These are phyloP conservation scores for Columba livia DNA, from an alignment of 2,113 vertebrate genomes.

Conservation along the genomic window DNA sequence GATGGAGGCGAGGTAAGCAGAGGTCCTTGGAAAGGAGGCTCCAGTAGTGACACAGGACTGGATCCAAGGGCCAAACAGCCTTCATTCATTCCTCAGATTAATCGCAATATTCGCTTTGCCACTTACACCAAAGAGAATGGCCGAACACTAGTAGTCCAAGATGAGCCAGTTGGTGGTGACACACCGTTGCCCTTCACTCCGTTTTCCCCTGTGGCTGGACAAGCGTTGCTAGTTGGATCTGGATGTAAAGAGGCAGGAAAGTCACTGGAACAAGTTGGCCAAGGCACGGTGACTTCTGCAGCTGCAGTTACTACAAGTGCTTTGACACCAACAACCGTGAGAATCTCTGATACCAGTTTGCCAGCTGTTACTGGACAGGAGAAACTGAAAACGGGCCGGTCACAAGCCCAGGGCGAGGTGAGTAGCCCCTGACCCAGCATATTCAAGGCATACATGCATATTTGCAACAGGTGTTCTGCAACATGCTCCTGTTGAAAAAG, in stretches of 20 bases:
- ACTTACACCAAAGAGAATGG: conserved; percentile 95
- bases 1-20: conserved; percentile 80
- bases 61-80: conserved; percentile 79
- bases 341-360: conserved; percentile 82
- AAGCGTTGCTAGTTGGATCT: conserved; percentile 81
- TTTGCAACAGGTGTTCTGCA: background rate
- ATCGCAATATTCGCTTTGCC: conserved; percentile 83
- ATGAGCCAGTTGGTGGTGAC: conserved; percentile 80
- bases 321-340: conserved; percentile 82
- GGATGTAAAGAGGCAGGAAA: conserved; percentile 79
- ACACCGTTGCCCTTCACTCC: conserved; percentile 74
- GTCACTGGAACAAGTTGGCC: conserved; percentile 79
- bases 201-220: conserved; percentile 86
- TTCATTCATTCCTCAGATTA: conserved; percentile 83
- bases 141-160: conserved; percentile 85
- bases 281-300: conserved; percentile 71
- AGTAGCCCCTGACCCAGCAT: conserved; percentile 44
- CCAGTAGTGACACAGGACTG: conserved; percentile 72
- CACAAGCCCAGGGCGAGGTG: conserved; percentile 85
- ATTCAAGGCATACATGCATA: background rate
- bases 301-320: conserved; percentile 80
- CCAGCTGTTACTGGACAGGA: conserved; percentile 79
- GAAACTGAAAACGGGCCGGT: conserved; percentile 79
- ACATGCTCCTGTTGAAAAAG: background rate
- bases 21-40: conserved; percentile 79